phyloP scores from a whole-genome alignment of 2,797 vertebrate species.

The Xiphorhynchus erythropygius region DNA sequence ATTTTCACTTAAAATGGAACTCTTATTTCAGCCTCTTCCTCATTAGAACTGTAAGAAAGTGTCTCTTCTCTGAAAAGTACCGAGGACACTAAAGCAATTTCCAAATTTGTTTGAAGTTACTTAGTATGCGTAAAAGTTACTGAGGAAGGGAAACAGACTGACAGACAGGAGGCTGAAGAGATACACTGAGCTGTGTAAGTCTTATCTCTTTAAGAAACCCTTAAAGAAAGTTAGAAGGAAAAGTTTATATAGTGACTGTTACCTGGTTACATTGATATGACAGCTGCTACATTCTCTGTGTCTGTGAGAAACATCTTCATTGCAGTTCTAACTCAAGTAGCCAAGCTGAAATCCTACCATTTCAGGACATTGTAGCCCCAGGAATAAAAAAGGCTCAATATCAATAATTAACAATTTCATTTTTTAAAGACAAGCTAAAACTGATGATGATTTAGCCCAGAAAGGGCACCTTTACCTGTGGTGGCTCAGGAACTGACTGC shows the following conservation, averaged over 20 bases:
- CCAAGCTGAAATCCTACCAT: rapidly evolving
- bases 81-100: background rate
- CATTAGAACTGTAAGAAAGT: background rate
- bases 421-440: background rate
- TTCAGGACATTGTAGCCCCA: background rate
- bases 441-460: background rate
- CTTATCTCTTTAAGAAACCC: background rate
- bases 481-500: background rate
- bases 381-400: background rate
- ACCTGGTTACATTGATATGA: background rate
- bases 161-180: background rate
- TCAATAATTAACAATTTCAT: background rate
- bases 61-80: background rate
- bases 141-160: background rate
- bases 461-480: background rate
- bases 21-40: background rate
- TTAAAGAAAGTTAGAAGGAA: background rate
- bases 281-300: background rate
- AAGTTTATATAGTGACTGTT: background rate
- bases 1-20: background rate
- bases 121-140: background rate
- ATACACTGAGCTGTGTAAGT: background rate
- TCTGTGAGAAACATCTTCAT: background rate
- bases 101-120: background rate
- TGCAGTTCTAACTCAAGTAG: background rate